Conservation (phyloP, 2,888 invertebrate species). For the Spodoptera picta region DNA sequence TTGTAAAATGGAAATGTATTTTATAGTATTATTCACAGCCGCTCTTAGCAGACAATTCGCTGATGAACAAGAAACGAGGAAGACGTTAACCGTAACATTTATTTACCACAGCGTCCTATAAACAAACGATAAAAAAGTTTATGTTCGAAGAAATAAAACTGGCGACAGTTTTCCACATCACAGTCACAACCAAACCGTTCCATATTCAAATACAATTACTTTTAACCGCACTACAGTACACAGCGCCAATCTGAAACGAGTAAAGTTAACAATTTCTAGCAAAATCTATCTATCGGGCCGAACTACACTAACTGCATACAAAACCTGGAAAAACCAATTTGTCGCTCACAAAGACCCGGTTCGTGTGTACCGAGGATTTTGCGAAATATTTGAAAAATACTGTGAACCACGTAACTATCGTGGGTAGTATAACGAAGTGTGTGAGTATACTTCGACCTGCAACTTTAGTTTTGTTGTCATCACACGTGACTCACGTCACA, state of each 20-base stretch:
- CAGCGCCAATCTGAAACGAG: conserved; percentile 42
- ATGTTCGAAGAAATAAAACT: neutral
- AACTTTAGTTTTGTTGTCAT: too few species aligned
- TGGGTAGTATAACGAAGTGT: neutral
- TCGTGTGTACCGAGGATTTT: conserved; percentile 63
- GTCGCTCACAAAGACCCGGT: conserved; percentile 66
- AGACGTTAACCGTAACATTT: too few species aligned
- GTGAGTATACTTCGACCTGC: neutral
- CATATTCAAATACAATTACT: conserved; percentile 44
- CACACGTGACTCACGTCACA: too few species aligned
- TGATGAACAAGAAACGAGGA: too few species aligned
- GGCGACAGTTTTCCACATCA: neutral
- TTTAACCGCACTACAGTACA: conserved; percentile 16
- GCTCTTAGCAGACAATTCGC: too few species aligned
- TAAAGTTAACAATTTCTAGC: conserved; percentile 48
- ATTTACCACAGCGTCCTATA: too few species aligned
- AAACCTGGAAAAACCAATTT: conserved; percentile 71
- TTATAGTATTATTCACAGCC: too few species aligned
- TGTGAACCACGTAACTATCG: conserved; percentile 39
- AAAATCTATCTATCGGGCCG: conserved; percentile 44
- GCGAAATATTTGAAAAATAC: conserved; percentile 65
- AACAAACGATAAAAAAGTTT: too few species aligned
- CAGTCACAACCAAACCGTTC: conserved; percentile 3
- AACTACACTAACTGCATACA: conserved; percentile 52
- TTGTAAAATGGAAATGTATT: too few species aligned